phyloP scores from a whole-genome alignment of 2,797 vertebrate species.

The Eleutherodactylus coqui region DNA sequence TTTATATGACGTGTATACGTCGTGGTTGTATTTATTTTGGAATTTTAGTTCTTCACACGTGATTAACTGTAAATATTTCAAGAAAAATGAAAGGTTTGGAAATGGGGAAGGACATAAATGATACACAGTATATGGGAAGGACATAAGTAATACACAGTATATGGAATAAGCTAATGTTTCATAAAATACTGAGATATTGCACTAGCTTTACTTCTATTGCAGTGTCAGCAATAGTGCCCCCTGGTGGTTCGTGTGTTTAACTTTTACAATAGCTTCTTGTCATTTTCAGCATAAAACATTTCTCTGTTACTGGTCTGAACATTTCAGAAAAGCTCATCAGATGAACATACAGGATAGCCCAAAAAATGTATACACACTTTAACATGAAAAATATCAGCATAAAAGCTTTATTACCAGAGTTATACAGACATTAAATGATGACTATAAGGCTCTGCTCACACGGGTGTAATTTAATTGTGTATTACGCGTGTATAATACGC shows the following conservation, averaged over 20 bases:
- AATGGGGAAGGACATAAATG: not conserved
- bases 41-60: too few relatives aligned
- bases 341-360: not conserved
- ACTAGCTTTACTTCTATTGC: not conserved
- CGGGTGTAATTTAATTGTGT: too few relatives aligned
- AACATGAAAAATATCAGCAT: too few relatives aligned
- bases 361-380: too few relatives aligned
- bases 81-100: not conserved
- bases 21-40: too few relatives aligned
- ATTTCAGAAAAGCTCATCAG: not conserved
- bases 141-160: too few relatives aligned
- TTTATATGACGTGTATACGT: not conserved
- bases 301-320: too few relatives aligned
- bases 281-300: not conserved
- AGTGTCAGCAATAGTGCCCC: not conserved
- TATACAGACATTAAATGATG: too few relatives aligned
- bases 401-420: too few relatives aligned
- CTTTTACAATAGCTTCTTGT: not conserved
- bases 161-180: not conserved
- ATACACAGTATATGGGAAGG: too few relatives aligned
- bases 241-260: constrained; percentile 3
- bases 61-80: not conserved
- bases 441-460: too few relatives aligned
- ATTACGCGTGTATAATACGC: too few relatives aligned
- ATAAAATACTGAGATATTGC: not conserved